A percentile compares a stretch with the other conserved stretches of the same genome.
Conservation (phyloP, 2,797 vertebrate genomes). For the Megalops cyprinoides region DNA sequence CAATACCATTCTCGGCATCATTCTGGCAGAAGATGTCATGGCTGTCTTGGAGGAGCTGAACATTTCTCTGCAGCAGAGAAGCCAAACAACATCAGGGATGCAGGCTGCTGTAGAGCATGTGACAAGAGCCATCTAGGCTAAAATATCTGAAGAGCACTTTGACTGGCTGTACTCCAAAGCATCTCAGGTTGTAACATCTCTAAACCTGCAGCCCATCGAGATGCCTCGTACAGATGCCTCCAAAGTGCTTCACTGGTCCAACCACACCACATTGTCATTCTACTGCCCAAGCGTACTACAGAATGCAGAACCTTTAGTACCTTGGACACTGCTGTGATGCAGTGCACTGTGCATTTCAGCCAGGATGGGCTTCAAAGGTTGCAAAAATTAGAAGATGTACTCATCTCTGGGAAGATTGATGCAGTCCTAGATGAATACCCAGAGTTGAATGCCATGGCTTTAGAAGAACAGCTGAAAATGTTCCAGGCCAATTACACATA, state of each 20-base stretch:
- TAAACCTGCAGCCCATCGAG: conserved; percentile 1
- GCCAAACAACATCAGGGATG: no score
- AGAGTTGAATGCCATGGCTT: conserved; percentile 15
- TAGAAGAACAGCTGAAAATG: conserved; percentile 25
- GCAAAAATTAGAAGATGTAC: conserved; percentile 25
- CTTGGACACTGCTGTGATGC: conserved; percentile 24
- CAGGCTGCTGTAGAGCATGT: no score
- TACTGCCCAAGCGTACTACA: conserved; percentile 24
- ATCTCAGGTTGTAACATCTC: conserved; percentile 12
- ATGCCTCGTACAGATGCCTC: no score
- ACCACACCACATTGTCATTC: conserved; percentile 20
- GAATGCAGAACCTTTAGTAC: conserved; percentile 27
- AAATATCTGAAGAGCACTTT: conserved; percentile 35
- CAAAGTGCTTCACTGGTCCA: conserved; percentile 1
- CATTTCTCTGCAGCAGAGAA: no score
- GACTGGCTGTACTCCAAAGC: conserved; percentile 33
- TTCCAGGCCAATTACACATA: conserved; percentile 24
- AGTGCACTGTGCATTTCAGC: conserved; percentile 23
- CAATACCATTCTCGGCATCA: conserved; percentile 21
- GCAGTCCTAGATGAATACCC: conserved; percentile 23
- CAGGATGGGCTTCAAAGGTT: conserved; percentile 27
- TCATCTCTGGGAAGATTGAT: conserved; percentile 30
- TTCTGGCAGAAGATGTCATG: no score
- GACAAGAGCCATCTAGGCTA: no score
- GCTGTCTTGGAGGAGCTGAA: no score